Conservation (phyloP, 2,888 invertebrate genomes). For the Tupiocoris notatus region DNA sequence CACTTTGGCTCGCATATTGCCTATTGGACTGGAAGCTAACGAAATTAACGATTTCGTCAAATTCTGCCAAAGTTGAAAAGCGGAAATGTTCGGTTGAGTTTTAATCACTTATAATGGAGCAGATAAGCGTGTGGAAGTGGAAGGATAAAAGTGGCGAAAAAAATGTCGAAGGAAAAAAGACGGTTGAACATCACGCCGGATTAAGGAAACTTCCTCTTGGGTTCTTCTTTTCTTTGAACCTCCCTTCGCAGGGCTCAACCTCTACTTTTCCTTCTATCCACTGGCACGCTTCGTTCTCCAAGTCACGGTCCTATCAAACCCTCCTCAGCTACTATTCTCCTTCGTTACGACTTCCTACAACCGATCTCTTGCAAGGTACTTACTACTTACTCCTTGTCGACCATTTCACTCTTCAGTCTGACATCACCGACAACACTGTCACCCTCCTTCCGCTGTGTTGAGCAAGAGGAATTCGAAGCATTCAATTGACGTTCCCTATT, state of each 20-base stretch:
- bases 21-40: no score
- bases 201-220: slow-evolving; percentile 8
- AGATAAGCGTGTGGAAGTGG: neutral
- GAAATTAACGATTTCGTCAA: no score
- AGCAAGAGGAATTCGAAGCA: neutral
- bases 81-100: no score
- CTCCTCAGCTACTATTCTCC: neutral
- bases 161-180: neutral
- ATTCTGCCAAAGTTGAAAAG: no score
- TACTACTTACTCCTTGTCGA: neutral
- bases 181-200: slow-evolving; percentile 11
- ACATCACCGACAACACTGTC: neutral
- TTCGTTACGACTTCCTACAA: neutral
- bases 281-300: neutral
- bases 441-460: neutral
- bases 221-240: neutral
- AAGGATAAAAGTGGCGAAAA: neutral
- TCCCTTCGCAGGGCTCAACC: neutral
- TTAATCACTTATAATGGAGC: neutral
- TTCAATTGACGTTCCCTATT: neutral
- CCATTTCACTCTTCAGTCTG: neutral
- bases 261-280: neutral
- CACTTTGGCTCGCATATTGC: no score
- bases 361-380: neutral
- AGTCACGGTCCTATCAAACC: neutral